Evolutionary conservation across 2,888 invertebrate species (phyloP).

Genomic region (Megastigmus dorsalis): DNA sequence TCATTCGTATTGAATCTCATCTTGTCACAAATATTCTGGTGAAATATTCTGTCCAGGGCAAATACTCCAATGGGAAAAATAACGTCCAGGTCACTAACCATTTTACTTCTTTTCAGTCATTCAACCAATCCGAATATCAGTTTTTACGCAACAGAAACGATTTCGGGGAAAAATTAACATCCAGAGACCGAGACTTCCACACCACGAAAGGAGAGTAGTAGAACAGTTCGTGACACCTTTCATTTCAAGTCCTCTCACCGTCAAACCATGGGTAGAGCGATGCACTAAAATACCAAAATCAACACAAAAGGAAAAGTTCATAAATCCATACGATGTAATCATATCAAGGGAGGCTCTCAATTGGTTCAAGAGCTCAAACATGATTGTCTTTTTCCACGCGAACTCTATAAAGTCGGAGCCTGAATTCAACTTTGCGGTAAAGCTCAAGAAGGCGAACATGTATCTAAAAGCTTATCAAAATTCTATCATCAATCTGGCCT

Average conservation of each 20-base stretch:
- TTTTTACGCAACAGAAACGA: slow-evolving; percentile 77
- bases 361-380: slow-evolving; percentile 82
- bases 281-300: slow-evolving; percentile 73
- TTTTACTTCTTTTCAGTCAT: slow-evolving; percentile 61
- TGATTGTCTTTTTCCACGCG: slow-evolving; percentile 83
- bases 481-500: slow-evolving; percentile 80
- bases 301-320: slow-evolving; percentile 45
- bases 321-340: slow-evolving; percentile 84
- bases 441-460: slow-evolving; percentile 82
- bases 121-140: slow-evolving; percentile 63
- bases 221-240: slow-evolving; percentile 81
- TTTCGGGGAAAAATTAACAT: slow-evolving; percentile 87
- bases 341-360: slow-evolving; percentile 83
- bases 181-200: slow-evolving; percentile 82
- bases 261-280: slow-evolving; percentile 67
- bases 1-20: background rate
- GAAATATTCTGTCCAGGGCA: background rate
- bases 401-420: slow-evolving; percentile 83
- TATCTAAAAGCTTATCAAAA: slow-evolving; percentile 81
- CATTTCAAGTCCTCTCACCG: slow-evolving; percentile 75
- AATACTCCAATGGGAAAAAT: no score
- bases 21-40: background rate
- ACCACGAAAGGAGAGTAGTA: slow-evolving; percentile 81
- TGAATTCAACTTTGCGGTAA: slow-evolving; percentile 79
- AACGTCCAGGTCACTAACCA: no score